Base-by-base conservation (phyloP, 2,113 vertebrate genomes). In the Malurus alboscapulatus region DNA sequence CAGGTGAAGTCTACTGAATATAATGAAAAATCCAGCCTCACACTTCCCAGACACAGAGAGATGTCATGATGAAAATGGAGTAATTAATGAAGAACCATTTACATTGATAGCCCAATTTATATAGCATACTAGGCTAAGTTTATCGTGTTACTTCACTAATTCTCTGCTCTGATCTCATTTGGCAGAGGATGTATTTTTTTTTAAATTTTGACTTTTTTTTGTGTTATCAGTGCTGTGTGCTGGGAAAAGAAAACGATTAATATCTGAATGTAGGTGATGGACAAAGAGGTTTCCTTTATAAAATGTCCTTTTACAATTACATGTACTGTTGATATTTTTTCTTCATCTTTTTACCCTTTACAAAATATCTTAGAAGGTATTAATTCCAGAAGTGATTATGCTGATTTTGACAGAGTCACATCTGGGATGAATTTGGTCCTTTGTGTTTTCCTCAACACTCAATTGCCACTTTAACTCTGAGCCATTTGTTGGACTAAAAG, bases 61-160 rank as follows among this genome's bases (percentile, higher is more conserved):
- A 82, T 55, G 79, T 93, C 92, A 86, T 55, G 86, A 86, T 3
- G 6, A 90, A 93, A 95, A 92, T 78, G 12, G 67, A 91, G 78
- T 92, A 89, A 92, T 91, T 93, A 95, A 95, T 95, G 71, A 96
- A 95, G 50, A 54, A 92, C 42, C 71, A 95, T 93, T 90, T 79
- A 51, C 71, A 94, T 92, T 93, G 91, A 92, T 91, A 92, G 63
- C 5, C n/a, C 34, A 68, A 92, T 87, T 96, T 81, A 72, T 91
- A 91, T 47, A 92, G 30, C 59, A 51, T 62, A 91, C 24, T 14
- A 82, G 34, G n/a, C 24, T 85, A 91, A 89, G 32, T 87, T 90
- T 94, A 85, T 79, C 2, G 0, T 69, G n/a, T 87, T 89, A 55
- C 74, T 72, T 91, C 50, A 79, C 62, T 92, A 87, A 66, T 91